Conservation (phyloP, 1,140 invertebrate species). For the Bicyclus anynana region DNA sequence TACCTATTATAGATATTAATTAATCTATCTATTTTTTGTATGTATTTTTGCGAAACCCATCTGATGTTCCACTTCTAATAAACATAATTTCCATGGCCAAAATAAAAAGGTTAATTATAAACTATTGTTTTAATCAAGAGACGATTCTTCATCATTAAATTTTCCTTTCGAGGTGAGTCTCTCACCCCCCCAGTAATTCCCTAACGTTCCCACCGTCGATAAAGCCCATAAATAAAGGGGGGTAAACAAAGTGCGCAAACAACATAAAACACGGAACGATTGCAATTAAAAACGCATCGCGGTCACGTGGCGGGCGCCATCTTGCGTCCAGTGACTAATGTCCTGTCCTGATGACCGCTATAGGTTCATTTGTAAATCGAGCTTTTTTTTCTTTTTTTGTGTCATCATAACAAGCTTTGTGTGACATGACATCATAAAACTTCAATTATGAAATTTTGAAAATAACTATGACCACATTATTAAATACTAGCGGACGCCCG, state of each 20-base stretch:
- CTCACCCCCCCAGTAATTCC: slow-evolving; percentile 38
- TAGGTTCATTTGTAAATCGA: no score
- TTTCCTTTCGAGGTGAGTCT: slow-evolving; percentile 4
- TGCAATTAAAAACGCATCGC: slow-evolving; percentile 75
- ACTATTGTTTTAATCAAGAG: slow-evolving; percentile 8
- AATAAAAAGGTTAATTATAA: neutral
- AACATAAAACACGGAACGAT: slow-evolving; percentile 75
- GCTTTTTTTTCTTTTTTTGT: no score
- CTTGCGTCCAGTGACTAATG: slow-evolving; percentile 41
- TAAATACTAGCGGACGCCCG: no score
- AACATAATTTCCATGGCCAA: no score
- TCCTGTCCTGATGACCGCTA: slow-evolving; percentile 10
- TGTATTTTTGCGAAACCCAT: no score
- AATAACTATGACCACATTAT: no score
- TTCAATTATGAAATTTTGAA: no score
- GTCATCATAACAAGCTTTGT: no score
- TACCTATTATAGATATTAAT: no score
- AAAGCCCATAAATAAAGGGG: slow-evolving; percentile 71
- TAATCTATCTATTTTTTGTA: no score
- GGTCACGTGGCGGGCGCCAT: slow-evolving; percentile 64
- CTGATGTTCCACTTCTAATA: no score
- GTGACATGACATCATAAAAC: no score
- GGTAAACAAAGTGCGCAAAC: slow-evolving; percentile 69
- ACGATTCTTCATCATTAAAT: slow-evolving; percentile 21
- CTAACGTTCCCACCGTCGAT: slow-evolving; percentile 63